Conservation (phyloP, 2,888 invertebrate genomes). For the Lysandra bellargus region DNA sequence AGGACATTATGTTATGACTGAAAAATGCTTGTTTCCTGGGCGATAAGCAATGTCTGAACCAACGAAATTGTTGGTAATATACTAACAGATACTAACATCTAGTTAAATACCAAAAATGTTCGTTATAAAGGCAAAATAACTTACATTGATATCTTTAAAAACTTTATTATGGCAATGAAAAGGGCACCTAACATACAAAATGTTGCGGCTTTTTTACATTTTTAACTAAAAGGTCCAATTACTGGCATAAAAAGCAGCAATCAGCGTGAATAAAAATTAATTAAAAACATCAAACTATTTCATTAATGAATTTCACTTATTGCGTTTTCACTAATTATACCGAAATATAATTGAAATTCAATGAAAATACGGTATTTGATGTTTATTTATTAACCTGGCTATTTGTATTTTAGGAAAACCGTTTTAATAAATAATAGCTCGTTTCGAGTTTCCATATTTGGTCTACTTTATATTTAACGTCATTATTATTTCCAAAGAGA, state of each 20-base stretch:
- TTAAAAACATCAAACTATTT: slow-evolving; percentile 12
- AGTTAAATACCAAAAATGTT: no score
- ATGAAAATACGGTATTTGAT: slow-evolving; percentile 10
- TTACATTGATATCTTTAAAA: background rate
- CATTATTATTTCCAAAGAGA: background rate
- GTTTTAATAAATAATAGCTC: background rate
- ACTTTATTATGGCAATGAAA: background rate
- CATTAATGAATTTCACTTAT: background rate
- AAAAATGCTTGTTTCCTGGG: no score
- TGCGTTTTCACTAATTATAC: slow-evolving; percentile 8
- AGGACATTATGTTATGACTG: no score
- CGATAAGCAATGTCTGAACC: no score
- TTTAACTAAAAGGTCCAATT: background rate
- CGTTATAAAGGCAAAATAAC: background rate
- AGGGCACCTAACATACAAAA: background rate
- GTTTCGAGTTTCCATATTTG: slow-evolving; percentile 1
- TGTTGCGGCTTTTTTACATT: background rate
- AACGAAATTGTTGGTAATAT: no score
- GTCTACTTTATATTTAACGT: background rate
- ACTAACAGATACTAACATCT: no score
- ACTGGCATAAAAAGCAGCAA: background rate
- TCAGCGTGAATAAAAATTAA: background rate
- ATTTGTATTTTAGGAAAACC: background rate
- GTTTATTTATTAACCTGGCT: background rate
- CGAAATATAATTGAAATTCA: slow-evolving; percentile 12